Base-by-base conservation (phyloP, 2,888 invertebrate species). In the Altica lythri region DNA sequence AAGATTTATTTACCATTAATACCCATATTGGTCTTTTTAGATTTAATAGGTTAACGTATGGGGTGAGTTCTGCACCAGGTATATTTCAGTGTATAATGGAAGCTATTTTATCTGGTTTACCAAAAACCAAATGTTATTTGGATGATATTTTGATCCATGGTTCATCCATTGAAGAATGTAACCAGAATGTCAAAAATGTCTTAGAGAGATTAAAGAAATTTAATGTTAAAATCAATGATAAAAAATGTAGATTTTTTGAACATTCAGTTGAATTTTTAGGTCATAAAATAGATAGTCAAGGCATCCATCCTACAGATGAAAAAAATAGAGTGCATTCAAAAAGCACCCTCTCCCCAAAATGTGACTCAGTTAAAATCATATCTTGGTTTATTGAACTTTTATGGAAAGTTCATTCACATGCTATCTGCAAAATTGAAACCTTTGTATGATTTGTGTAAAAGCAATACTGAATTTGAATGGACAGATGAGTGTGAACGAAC, bases 381-480 rank as follows among this genome's bases (percentile, higher is more conserved):
- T 53, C 18, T 59, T 30, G 59, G 61, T 27, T 35, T 60, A 12
- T 37, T 63, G 25, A 59, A 64, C 52, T 63, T 53, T 37, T 60
- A 63, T 55, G 37, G 53, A 27, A 62, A 62, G 37, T 63, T 62
- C 19, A 55, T 63, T 16, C 59, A 47, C 2, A 62, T 60, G 55
- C 32, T 62, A 16, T 60, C 59, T 17, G n/a, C 54, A n/a, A 53
- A 58, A 54, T 38, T 61, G 3, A 57, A 57, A 42, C 57, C 52
- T 10, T 10, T 63, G 9, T 61, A 57, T 58, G 50, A 57, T 29
- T 40, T 58, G 37, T 44, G 51, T 19, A 47, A 49, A n/a, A n/a
- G n/a, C n/a, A 38, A 40, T 17, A 25, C 9, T 9, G 22, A 40
- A 13, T 59, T 59, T 46, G 44, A 12, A 13, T 64, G 63, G 63